Conservation (phyloP, 2,113 vertebrate species). For the Poicephalus meyeri region DNA sequence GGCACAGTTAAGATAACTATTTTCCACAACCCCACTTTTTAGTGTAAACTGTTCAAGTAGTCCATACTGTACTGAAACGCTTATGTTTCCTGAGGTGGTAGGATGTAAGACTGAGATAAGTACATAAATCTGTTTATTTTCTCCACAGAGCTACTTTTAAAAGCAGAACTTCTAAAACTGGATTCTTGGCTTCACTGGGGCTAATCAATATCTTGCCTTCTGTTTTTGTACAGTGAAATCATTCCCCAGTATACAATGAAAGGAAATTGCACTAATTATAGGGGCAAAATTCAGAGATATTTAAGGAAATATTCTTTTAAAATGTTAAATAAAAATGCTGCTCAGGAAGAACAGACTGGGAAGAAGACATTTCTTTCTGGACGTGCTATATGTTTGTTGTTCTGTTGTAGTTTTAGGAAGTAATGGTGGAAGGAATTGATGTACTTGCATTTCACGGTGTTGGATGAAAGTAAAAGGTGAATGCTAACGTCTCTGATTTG, state of each 20-base stretch:
- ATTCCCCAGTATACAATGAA: background rate
- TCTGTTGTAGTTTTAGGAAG: background rate
- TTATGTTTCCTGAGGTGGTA: background rate
- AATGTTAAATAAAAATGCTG: background rate
- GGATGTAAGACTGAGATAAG: background rate
- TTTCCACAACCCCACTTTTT: background rate
- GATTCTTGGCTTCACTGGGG: background rate
- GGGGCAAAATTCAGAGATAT: background rate
- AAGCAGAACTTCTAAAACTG: background rate
- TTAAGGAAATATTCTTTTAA: background rate
- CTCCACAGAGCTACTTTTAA: background rate
- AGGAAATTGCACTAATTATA: background rate
- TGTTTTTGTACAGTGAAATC: background rate
- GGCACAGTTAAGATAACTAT: background rate
- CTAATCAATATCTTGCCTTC: background rate
- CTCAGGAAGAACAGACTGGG: background rate
- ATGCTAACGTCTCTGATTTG: background rate
- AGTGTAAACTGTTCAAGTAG: background rate
- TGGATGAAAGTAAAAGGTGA: background rate
- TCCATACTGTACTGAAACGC: background rate
- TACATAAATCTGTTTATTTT: background rate
- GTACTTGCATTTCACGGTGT: background rate
- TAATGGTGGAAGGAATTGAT: background rate
- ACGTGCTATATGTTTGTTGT: background rate
- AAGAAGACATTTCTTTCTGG: background rate